Conservation (phyloP, 1,140 invertebrate species). For the Varroa destructor region DNA sequence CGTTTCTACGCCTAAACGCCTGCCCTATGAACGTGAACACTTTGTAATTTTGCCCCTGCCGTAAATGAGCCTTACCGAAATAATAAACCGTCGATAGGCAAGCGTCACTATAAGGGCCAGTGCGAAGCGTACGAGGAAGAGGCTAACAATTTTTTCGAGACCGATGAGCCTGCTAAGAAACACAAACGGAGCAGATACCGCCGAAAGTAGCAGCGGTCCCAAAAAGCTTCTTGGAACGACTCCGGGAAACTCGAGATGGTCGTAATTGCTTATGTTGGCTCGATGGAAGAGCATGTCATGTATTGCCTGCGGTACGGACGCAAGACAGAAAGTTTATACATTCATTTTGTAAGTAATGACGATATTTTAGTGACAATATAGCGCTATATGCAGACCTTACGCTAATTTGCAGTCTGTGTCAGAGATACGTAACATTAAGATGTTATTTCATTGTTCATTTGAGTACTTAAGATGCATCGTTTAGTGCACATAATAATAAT, state of each 20-base stretch:
- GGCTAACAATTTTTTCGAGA: constrained; percentile 63
- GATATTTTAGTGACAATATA: too few species aligned
- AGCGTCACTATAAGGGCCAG: constrained; percentile 60
- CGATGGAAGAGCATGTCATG: constrained; percentile 88
- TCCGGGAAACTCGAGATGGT: constrained; percentile 94
- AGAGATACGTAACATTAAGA: too few species aligned
- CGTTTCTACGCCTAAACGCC: too few species aligned
- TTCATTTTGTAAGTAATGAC: too few species aligned
- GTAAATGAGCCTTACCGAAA: constrained; percentile 34
- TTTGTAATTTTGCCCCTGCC: too few species aligned
- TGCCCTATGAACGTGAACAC: too few species aligned
- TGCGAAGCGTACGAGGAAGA: constrained; percentile 62
- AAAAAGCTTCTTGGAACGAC: constrained; percentile 93
- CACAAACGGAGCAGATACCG: constrained; percentile 61
- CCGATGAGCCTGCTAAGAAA: constrained; percentile 53
- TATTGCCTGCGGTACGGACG: constrained; percentile 56
- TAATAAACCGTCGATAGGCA: constrained; percentile 56
- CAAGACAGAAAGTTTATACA: neutral
- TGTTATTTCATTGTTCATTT: too few species aligned
- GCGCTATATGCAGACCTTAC: too few species aligned
- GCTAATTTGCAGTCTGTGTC: too few species aligned
- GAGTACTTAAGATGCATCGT: too few species aligned
- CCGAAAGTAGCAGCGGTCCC: constrained; percentile 71
- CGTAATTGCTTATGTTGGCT: constrained; percentile 58
- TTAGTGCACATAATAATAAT: too few species aligned